These are phyloP conservation scores for Hylaea fasciaria DNA, from an alignment of 2,888 invertebrate species.

Conservation along the genomic window DNA sequence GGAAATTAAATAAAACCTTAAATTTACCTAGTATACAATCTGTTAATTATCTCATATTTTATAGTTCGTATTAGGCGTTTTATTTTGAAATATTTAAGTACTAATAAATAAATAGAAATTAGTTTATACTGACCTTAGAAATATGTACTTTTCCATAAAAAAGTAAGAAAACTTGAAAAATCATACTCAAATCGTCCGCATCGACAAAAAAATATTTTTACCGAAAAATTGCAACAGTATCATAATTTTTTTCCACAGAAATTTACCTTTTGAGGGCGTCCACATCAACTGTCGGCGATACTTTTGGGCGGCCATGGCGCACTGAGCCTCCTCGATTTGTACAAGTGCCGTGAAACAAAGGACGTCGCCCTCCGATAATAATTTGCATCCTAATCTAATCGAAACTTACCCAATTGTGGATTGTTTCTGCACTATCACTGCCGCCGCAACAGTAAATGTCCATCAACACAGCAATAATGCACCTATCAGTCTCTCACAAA, in stretches of 20 bases:
- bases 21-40: too few species aligned
- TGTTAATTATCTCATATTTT: too few species aligned
- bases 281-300: slow-evolving; percentile 59
- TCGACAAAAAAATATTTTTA: not conserved
- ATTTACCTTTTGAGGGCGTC: slow-evolving; percentile 33
- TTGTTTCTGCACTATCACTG: slow-evolving; percentile 79
- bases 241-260: slow-evolving; percentile 2
- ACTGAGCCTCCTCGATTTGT: slow-evolving; percentile 57
- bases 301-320: slow-evolving; percentile 50
- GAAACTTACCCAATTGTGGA: slow-evolving; percentile 84
- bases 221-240: not conserved
- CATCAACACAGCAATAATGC: slow-evolving; percentile 52
- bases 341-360: slow-evolving; percentile 47
- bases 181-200: not conserved
- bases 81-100: too few species aligned
- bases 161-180: too few species aligned
- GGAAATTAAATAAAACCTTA: too few species aligned
- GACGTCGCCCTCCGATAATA: slow-evolving; percentile 72
- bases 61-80: too few species aligned
- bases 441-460: slow-evolving; percentile 68
- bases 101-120: too few species aligned
- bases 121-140: too few species aligned
- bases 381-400: slow-evolving; percentile 84
- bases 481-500: slow-evolving; percentile 73
- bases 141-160: too few species aligned